phyloP scores from a whole-genome alignment of 2,888 invertebrate genomes.

The Drosophila tanythrix region DNA sequence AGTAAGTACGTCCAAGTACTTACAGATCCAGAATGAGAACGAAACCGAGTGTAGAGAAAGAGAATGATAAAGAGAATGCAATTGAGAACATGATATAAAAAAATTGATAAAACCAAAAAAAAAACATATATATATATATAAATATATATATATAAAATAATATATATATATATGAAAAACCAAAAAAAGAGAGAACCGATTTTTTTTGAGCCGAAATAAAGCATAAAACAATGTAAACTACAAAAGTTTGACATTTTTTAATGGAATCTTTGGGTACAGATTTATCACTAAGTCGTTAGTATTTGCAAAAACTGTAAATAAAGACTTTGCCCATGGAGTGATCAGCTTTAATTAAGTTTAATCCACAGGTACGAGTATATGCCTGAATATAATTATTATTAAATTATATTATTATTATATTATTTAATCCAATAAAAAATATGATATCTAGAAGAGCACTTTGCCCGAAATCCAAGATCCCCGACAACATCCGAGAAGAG shows the following conservation, averaged over 20 bases:
- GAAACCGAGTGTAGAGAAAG: constrained; percentile 12
- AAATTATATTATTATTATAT: no score
- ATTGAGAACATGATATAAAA: constrained; percentile 9
- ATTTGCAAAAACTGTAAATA: neutral
- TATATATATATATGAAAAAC: constrained; percentile 30
- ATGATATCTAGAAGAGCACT: neutral
- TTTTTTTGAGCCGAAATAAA: constrained; percentile 78
- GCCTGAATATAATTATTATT: neutral
- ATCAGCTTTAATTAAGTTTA: neutral
- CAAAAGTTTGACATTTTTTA: constrained; percentile 2
- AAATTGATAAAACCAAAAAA: constrained; percentile 38
- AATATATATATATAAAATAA: constrained; percentile 14
- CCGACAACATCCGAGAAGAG: neutral
- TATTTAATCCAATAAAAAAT: neutral
- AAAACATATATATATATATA: neutral
- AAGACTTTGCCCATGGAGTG: neutral
- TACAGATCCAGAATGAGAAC: constrained; percentile 20
- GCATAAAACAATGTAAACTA: constrained; percentile 74
- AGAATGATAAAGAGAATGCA: constrained; percentile 2
- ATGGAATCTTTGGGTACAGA: neutral
- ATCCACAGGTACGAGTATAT: neutral
- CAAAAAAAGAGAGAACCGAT: constrained; percentile 42
- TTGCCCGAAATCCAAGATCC: neutral
- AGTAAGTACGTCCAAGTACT: constrained; percentile 14
- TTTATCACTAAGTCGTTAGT: neutral